Percentiles rank a stretch among this genome's conserved stretches.
Evolutionary conservation across 2,113 vertebrate genomes (phyloP).

Genomic region (Seriola quinqueradiata): DNA sequence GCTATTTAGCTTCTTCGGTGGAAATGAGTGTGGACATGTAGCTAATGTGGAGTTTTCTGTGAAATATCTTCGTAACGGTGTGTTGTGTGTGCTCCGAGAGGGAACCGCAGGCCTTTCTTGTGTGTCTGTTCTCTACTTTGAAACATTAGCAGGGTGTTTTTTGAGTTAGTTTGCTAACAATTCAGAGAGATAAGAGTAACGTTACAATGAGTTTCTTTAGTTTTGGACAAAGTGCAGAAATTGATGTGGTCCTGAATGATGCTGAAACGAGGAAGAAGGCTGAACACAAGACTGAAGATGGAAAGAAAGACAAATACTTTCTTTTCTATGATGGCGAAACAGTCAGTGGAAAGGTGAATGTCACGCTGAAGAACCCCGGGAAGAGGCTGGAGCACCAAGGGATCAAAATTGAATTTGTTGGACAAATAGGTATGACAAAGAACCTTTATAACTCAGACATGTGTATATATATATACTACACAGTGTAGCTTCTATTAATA

Average conservation of each 20-base stretch:
- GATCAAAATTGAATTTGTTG: slow-evolving; percentile 98
- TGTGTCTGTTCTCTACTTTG: slow-evolving; percentile 34
- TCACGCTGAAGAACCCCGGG: slow-evolving; percentile 94
- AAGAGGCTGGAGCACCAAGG: slow-evolving; percentile 96
- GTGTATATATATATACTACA: no score
- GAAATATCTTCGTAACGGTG: slow-evolving; percentile 6
- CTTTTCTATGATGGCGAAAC: slow-evolving; percentile 98
- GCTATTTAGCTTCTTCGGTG: slow-evolving; percentile 35
- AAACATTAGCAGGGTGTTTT: slow-evolving; percentile 12
- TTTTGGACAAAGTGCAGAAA: slow-evolving; percentile 95
- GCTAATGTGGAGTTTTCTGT: slow-evolving; percentile 38
- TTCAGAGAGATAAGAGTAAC: slow-evolving; percentile 2
- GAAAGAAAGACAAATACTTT: slow-evolving; percentile 96
- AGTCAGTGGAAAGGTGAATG: slow-evolving; percentile 92
- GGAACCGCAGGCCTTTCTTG: slow-evolving; percentile 25
- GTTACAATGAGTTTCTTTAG: slow-evolving; percentile 96
- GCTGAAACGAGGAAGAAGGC: slow-evolving; percentile 93
- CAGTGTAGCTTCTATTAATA: neutral
- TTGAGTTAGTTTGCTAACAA: slow-evolving; percentile 18
- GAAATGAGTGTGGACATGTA: slow-evolving; percentile 57
- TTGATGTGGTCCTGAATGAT: slow-evolving; percentile 94
- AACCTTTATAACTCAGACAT: neutral
- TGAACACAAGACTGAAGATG: slow-evolving; percentile 96
- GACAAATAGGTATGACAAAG: slow-evolving; percentile 92
- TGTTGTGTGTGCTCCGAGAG: neutral